These are phyloP conservation scores for Bedellia somnulentella DNA, from an alignment of 2,888 invertebrate species.

Conservation along the genomic window DNA sequence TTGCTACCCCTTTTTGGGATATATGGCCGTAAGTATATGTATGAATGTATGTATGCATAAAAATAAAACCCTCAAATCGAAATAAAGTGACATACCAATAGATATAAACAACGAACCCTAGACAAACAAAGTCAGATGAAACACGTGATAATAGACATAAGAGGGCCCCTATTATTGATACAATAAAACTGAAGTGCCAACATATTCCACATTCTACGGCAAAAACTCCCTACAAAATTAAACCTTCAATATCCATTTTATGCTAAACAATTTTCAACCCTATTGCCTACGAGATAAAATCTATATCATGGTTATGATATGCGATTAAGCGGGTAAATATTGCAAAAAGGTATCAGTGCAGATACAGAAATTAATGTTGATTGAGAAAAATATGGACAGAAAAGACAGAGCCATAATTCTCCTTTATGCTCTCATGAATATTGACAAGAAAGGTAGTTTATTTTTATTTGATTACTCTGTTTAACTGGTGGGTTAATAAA, in stretches of 20 bases:
- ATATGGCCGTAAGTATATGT: no score
- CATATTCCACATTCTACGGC: slow-evolving; percentile 58
- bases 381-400: slow-evolving; percentile 56
- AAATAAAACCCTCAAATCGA: no score
- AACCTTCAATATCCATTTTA: slow-evolving; percentile 19
- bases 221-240: slow-evolving; percentile 22
- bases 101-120: no score
- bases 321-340: slow-evolving; percentile 24
- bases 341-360: slow-evolving; percentile 33
- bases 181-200: slow-evolving; percentile 62
- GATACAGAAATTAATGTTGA: slow-evolving; percentile 59
- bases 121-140: no score
- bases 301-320: slow-evolving; percentile 11
- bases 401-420: slow-evolving; percentile 39
- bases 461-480: slow-evolving; percentile 41
- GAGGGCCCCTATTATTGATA: slow-evolving; percentile 62
- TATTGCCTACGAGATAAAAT: slow-evolving; percentile 11
- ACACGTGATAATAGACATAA: slow-evolving; percentile 60
- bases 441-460: slow-evolving; percentile 35
- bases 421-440: slow-evolving; percentile 58
- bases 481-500: no score
- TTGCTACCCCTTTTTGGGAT: no score
- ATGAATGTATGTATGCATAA: no score
- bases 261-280: slow-evolving; percentile 13
- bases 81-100: no score